Conservation (phyloP, 2,888 invertebrate species). For the Xanthia togata region DNA sequence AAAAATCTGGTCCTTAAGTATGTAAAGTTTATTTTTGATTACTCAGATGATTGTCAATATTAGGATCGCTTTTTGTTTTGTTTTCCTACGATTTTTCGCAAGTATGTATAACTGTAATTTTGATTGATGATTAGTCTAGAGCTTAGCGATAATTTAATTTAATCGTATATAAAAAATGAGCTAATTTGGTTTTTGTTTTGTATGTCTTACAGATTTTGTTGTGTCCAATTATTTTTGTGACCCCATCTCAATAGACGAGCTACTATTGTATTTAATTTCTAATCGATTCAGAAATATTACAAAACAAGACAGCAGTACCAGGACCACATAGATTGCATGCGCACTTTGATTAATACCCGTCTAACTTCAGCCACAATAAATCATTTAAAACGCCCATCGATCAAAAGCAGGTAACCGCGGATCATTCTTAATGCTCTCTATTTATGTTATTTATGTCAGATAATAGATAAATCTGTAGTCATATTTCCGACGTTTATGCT, state of each 20-base stretch:
- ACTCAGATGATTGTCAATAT: neutral
- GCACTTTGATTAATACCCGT: constrained; percentile 53
- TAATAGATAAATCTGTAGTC: constrained; percentile 42
- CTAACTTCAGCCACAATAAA: constrained; percentile 48
- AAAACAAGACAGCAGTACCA: constrained; percentile 32
- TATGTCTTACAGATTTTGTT: neutral
- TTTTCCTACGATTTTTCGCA: neutral
- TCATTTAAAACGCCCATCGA: constrained; percentile 53
- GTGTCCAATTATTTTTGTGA: neutral
- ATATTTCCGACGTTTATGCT: constrained; percentile 36
- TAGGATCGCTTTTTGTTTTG: neutral
- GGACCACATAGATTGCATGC: constrained; percentile 44
- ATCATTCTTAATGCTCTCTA: constrained; percentile 55
- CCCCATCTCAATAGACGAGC: neutral
- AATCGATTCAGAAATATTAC: constrained; percentile 4
- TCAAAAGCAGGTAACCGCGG: constrained; percentile 42
- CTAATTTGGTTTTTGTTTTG: neutral
- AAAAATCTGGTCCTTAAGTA: too few relatives aligned
- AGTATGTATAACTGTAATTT: neutral
- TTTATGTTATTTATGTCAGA: constrained; percentile 53
- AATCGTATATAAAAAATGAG: neutral
- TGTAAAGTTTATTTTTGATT: neutral
- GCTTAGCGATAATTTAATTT: neutral
- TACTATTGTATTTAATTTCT: neutral
- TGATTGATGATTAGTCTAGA: neutral